A percentile compares a stretch with the other conserved stretches of the same genome.
Evolutionary conservation across 2,113 vertebrate species (phyloP).

Genomic region (Ictidomys tridecemlineatus): DNA sequence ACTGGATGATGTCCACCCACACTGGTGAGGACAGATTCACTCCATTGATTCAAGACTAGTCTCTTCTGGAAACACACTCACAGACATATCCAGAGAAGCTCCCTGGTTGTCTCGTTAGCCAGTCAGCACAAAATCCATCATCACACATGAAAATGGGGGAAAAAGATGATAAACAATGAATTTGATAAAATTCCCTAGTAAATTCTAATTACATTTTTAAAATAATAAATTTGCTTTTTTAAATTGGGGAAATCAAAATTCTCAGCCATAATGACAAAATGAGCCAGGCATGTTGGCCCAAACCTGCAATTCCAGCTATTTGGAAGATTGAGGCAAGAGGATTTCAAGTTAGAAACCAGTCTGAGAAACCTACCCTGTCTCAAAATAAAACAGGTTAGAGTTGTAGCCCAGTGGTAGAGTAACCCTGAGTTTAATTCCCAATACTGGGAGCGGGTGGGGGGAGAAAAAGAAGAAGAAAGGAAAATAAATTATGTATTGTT

Average conservation of each 20-base stretch:
- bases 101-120: not conserved
- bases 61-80: not conserved
- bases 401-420: not conserved
- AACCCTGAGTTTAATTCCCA: not conserved
- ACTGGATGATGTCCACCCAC: not conserved
- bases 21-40: not conserved
- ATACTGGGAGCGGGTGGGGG: too few species aligned
- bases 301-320: too few species aligned
- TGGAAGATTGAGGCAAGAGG: too few species aligned
- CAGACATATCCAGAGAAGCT: not conserved
- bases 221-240: constrained; percentile 3
- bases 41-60: not conserved
- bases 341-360: too few species aligned
- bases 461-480: too few species aligned
- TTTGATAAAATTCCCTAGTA: not conserved
- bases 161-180: not conserved
- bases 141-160: not conserved
- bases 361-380: too few species aligned
- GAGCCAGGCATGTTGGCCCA: too few species aligned
- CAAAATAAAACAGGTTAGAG: too few species aligned
- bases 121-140: not conserved
- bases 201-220: not conserved
- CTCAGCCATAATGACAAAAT: constrained; percentile 2
- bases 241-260: constrained; percentile 7
- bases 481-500: not conserved